These are phyloP conservation scores for Polyodon spathula DNA, from an alignment of 2,113 vertebrate species.

Conservation along the genomic window DNA sequence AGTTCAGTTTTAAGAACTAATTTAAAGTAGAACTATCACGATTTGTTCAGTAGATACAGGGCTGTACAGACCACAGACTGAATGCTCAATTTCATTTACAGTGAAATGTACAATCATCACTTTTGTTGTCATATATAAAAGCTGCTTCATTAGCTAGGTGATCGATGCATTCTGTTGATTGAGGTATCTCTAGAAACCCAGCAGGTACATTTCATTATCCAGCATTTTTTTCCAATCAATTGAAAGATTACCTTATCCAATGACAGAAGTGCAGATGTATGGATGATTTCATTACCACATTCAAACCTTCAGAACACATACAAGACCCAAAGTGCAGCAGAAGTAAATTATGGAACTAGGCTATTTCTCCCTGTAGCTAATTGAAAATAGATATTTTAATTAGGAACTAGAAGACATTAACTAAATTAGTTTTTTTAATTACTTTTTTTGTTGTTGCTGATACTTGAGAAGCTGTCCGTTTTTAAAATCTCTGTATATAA, in stretches of 20 bases:
- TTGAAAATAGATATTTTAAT: conserved; percentile 85
- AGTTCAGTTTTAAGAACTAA: too few relatives aligned
- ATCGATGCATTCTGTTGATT: conserved; percentile 79
- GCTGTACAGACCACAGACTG: background rate
- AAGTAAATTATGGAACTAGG: conserved; percentile 81
- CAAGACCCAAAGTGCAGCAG: conserved; percentile 52
- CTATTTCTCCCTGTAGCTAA: conserved; percentile 81
- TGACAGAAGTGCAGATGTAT: conserved; percentile 76
- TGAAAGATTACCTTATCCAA: conserved; percentile 87
- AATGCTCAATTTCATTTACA: conserved; percentile 32
- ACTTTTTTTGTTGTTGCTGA: conserved; percentile 34
- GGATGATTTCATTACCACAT: conserved; percentile 73
- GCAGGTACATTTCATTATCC: conserved; percentile 88
- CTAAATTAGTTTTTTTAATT: conserved; percentile 77
- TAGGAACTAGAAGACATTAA: conserved; percentile 75
- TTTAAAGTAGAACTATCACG: too few relatives aligned
- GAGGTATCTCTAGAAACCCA: conserved; percentile 69
- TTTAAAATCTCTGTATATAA: conserved; percentile 42
- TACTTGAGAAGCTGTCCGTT: conserved; percentile 43
- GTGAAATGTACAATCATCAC: conserved; percentile 41
- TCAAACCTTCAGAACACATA: conserved; percentile 67
- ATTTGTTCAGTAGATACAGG: too few relatives aligned
- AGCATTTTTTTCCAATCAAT: conserved; percentile 92
- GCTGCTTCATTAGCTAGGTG: conserved; percentile 56
- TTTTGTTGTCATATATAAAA: conserved; percentile 55